These are phyloP conservation scores for Homalodisca vitripennis DNA, from an alignment of 1,140 invertebrate genomes.

Conservation along the genomic window DNA sequence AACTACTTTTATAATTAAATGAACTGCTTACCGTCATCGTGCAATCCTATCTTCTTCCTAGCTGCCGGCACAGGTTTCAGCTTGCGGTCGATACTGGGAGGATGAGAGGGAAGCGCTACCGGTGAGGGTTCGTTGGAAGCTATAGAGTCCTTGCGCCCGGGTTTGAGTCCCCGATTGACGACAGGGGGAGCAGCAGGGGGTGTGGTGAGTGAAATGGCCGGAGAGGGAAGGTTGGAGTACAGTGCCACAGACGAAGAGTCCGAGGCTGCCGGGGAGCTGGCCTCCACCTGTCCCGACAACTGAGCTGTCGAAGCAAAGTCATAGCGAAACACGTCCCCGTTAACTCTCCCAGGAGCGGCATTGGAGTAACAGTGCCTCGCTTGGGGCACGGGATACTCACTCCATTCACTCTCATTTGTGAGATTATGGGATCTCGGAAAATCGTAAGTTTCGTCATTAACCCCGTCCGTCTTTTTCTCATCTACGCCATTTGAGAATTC, in stretches of 20 bases:
- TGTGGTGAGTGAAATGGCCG: constrained; percentile 46
- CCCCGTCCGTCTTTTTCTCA: constrained; percentile 27
- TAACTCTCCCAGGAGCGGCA: constrained; percentile 61
- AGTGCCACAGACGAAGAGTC: constrained; percentile 50
- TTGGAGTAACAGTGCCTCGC: constrained; percentile 69
- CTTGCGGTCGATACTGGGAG: constrained; percentile 56
- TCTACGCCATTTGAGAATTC: not conserved
- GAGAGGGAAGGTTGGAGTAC: constrained; percentile 60
- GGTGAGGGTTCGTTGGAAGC: constrained; percentile 45
- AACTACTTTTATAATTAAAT: no score
- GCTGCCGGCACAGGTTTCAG: constrained; percentile 51
- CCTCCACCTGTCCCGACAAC: constrained; percentile 47
- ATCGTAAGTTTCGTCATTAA: constrained; percentile 67
- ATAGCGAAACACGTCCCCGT: constrained; percentile 54
- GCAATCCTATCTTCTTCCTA: constrained; percentile 22
- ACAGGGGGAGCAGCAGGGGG: constrained; percentile 58
- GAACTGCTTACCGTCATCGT: constrained; percentile 34
- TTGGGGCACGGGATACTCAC: constrained; percentile 34
- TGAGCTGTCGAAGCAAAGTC: constrained; percentile 48
- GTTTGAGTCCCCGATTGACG: constrained; percentile 78
- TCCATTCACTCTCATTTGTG: constrained; percentile 42
- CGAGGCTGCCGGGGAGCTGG: constrained; percentile 52
- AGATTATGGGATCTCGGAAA: constrained; percentile 66
- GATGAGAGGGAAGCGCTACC: constrained; percentile 44
- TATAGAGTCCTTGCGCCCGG: constrained; percentile 57